Evolutionary conservation across 2,113 vertebrate genomes (phyloP), one percentile per base, ranked within the genome.

Genomic region (Megaptera novaeangliae): DNA sequence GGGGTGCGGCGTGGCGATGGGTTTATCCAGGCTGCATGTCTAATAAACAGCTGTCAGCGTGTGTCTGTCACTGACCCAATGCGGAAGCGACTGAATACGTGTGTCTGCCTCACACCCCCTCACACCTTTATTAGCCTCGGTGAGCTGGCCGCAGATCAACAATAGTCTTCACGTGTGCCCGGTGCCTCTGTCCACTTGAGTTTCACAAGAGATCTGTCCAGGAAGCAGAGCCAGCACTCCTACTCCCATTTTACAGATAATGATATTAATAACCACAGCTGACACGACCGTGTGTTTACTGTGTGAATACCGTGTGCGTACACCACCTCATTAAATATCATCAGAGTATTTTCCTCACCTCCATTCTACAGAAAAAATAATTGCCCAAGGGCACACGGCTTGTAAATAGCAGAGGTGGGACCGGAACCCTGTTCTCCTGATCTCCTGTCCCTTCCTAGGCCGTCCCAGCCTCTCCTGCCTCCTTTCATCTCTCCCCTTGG

Each of bases 51-150:
- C 68, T 52, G n/a, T 83, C 88, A 94, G 71, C 36, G 44, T 63
- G 57, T 75, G 63, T 95, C 85, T 92, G 68, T 94, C 95, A 77
- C 86, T 92, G 96, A 95, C 92, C 49, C 6, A 86, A n/a, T 21
- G 57, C 0, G 0, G 90, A 72, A 87, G 64, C 1, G 8, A 64
- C 69, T 44, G 59, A 49, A 18, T 59, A n/a, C 39, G 21, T 41
- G 59, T 71, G 66, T 69, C 86, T 63, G 78, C 86, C 94, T 94
- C 93, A 21, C 1, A 13, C 91, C 93, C 96, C 84, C 75, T 80
- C 82, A 74, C 34, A 78, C 87, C 92, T 89, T 63, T 88, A 91
- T 82, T 77, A 94, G 96, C 21, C 1, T 25, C 7, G 0, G 39
- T 17, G 88, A 97, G 93, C 91, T 92, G 83, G 72, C 90, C 0